Percentiles rank a stretch among this genome's conserved stretches.
Conservation (phyloP, 2,113 vertebrate species). For the Echinops telfairi region DNA sequence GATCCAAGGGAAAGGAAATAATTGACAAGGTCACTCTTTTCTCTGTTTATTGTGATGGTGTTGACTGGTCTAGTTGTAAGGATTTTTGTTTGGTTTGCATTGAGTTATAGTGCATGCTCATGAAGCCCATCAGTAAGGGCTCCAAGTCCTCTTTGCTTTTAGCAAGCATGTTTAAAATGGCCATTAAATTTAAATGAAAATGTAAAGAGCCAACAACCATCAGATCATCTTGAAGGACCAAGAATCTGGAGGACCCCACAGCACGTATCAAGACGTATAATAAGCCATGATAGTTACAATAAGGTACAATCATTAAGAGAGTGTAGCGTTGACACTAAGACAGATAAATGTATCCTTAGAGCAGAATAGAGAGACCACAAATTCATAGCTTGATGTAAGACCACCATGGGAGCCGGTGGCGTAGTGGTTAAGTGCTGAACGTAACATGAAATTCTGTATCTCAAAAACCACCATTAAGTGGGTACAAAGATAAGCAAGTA, state of each 20-base stretch:
- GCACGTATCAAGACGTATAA: background rate
- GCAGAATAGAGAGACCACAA: background rate
- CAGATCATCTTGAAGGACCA: background rate
- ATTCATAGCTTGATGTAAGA: background rate
- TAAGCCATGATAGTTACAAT: background rate
- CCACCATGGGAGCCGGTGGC: background rate
- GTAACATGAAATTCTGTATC: background rate
- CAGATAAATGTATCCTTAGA: background rate
- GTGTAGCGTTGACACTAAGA: background rate
- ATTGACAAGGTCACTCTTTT: too few relatives aligned
- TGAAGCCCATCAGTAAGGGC: too few relatives aligned
- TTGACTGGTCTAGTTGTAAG: too few relatives aligned
- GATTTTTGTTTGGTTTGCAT: too few relatives aligned
- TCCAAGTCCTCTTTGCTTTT: too few relatives aligned
- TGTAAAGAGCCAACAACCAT: conserved; percentile 6
- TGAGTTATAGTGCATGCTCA: too few relatives aligned
- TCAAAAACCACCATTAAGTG: background rate
- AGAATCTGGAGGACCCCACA: background rate
- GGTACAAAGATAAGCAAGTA: background rate
- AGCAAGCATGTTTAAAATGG: too few relatives aligned
- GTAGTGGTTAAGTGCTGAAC: too few relatives aligned
- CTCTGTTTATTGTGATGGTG: too few relatives aligned
- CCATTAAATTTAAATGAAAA: background rate
- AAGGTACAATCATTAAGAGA: background rate
- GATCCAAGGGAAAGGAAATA: too few relatives aligned